Evolutionary conservation across 1,140 invertebrate species (phyloP).

Genomic region (Drosophila ficusphila): DNA sequence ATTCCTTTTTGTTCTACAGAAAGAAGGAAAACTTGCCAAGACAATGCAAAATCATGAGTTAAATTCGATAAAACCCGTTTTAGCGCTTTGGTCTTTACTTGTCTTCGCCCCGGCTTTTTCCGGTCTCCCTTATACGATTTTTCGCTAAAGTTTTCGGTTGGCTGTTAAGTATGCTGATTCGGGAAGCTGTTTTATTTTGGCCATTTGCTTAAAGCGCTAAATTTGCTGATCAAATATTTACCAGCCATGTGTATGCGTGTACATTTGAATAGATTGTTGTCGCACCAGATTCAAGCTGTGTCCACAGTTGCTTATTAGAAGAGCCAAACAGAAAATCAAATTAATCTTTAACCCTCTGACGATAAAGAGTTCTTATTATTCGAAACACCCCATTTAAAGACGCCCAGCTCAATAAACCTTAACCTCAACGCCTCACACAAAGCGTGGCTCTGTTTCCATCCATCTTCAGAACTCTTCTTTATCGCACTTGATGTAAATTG

Average conservation of each 20-base stretch:
- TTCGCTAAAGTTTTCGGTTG: constrained; percentile 1
- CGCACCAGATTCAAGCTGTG: constrained; percentile 38
- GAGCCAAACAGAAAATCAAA: constrained; percentile 7
- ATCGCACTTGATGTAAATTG: constrained; percentile 45
- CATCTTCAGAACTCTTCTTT: constrained; percentile 4
- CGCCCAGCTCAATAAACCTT: constrained; percentile 24
- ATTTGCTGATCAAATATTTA: constrained; percentile 55
- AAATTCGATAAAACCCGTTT: constrained; percentile 12
- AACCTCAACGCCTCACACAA: constrained; percentile 40
- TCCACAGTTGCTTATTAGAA: constrained; percentile 14
- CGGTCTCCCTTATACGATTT: background rate
- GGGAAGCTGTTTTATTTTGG: constrained; percentile 21
- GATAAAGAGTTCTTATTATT: constrained; percentile 19
- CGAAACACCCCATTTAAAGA: background rate
- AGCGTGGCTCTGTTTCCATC: constrained; percentile 32
- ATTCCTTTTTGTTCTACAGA: constrained; percentile 9
- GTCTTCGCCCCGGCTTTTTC: constrained; percentile 9
- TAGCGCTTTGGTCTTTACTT: background rate
- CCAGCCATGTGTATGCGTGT: constrained; percentile 28
- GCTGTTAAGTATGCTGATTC: constrained; percentile 7
- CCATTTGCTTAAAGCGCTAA: constrained; percentile 26
- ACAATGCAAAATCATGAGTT: constrained; percentile 4
- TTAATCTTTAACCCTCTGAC: constrained; percentile 25
- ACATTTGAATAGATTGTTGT: constrained; percentile 28
- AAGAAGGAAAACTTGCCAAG: background rate